Conservation (phyloP, 2,888 invertebrate genomes). For the Serrognathus titanus region DNA sequence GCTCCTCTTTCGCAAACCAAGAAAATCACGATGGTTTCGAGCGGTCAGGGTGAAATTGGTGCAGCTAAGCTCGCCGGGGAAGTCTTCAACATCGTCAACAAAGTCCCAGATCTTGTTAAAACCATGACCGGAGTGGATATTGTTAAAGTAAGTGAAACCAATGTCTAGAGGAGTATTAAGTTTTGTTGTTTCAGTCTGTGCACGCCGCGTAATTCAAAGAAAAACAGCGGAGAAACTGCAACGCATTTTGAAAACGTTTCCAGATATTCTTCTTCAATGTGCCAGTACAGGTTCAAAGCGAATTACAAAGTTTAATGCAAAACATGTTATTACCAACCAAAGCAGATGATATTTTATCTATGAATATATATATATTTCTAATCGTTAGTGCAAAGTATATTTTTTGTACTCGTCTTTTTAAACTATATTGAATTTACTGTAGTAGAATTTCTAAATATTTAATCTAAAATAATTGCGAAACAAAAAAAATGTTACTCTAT, state of each 20-base stretch:
- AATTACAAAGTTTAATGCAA: too few relatives aligned
- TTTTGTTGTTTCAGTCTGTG: conserved; percentile 26
- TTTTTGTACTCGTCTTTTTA: too few relatives aligned
- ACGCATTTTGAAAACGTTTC: conserved; percentile 6
- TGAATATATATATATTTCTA: too few relatives aligned
- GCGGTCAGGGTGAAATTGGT: conserved; percentile 86
- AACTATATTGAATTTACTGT: too few relatives aligned
- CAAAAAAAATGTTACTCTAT: background rate
- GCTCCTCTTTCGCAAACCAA: conserved; percentile 92
- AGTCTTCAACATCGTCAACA: conserved; percentile 87
- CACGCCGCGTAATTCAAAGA: conserved; percentile 23
- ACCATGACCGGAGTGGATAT: conserved; percentile 93
- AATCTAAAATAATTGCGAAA: too few relatives aligned
- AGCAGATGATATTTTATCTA: too few relatives aligned
- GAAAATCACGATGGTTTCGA: conserved; percentile 95
- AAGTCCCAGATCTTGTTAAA: conserved; percentile 88
- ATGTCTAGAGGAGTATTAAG: background rate
- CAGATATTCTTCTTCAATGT: too few relatives aligned
- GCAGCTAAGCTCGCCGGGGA: conserved; percentile 93
- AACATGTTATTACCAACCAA: too few relatives aligned
- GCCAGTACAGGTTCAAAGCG: too few relatives aligned
- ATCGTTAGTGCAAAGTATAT: too few relatives aligned
- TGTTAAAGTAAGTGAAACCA: conserved; percentile 61
- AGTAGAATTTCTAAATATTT: too few relatives aligned
- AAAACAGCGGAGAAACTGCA: conserved; percentile 9